Conservation (phyloP, 2,888 invertebrate species). For the Junonia oenone region DNA sequence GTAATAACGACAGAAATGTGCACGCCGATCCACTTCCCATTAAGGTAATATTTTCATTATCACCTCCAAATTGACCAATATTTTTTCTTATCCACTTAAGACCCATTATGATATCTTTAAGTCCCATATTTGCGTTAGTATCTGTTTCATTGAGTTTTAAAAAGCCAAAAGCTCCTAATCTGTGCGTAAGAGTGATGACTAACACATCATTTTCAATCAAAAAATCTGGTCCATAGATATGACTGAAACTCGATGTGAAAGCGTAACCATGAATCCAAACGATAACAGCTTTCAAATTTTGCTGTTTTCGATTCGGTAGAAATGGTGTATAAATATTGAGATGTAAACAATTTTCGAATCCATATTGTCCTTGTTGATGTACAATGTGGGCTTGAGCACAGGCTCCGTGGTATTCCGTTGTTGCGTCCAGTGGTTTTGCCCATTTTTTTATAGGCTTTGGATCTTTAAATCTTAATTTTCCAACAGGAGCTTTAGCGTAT, state of each 20-base stretch:
- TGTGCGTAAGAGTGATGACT: conserved; percentile 56
- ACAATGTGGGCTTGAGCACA: conserved; percentile 82
- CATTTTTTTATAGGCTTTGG: conserved; percentile 56
- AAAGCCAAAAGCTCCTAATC: conserved; percentile 67
- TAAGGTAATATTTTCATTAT: conserved; percentile 54
- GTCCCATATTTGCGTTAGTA: conserved; percentile 61
- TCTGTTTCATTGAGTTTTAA: conserved; percentile 54
- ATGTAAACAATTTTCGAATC: conserved; percentile 82
- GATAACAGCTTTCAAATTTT: conserved; percentile 46
- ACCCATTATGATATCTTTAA: conserved; percentile 65
- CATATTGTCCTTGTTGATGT: conserved; percentile 55
- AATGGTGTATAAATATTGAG: conserved; percentile 84
- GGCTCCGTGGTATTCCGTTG: conserved; percentile 61
- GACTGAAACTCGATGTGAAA: conserved; percentile 64
- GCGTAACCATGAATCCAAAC: conserved; percentile 71
- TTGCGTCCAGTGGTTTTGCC: conserved; percentile 78
- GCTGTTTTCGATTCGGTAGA: conserved; percentile 41
- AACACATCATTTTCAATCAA: conserved; percentile 61
- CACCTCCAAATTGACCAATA: conserved; percentile 55
- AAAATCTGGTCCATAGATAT: conserved; percentile 65
- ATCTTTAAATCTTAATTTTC: conserved; percentile 58
- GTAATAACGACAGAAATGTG: conserved; percentile 52
- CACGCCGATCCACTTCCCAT: conserved; percentile 66
- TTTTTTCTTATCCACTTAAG: conserved; percentile 66
- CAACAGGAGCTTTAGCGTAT: conserved; percentile 57